phyloP scores from a whole-genome alignment of 2,797 vertebrate genomes.

The Hydrophis major region DNA sequence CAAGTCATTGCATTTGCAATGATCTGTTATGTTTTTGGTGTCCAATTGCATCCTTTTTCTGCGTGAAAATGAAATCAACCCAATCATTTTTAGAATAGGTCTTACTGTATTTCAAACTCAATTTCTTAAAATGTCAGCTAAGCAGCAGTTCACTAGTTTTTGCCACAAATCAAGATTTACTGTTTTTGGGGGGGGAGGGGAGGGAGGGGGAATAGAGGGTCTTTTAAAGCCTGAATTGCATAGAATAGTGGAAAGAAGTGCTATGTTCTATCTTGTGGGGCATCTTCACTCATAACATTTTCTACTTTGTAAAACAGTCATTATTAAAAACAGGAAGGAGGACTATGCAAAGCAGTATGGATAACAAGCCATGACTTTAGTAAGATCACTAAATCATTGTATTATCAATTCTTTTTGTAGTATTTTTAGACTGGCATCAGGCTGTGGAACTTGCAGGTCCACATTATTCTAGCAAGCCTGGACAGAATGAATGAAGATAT shows the following conservation, averaged over 20 bases:
- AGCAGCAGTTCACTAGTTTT: neutral
- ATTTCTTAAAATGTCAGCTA: conserved; percentile 11
- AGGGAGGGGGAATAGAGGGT: too few relatives aligned
- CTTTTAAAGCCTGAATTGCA: neutral
- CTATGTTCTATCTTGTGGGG: neutral
- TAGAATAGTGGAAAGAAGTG: neutral
- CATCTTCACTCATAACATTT: neutral
- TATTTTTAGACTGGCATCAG: neutral
- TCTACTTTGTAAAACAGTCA: neutral
- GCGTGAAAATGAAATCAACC: conserved; percentile 28
- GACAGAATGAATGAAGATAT: neutral
- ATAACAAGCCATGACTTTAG: neutral
- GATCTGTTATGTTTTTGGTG: conserved; percentile 23
- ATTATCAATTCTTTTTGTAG: neutral
- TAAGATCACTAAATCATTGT: neutral
- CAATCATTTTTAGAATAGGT: conserved; percentile 3
- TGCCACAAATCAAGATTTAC: neutral
- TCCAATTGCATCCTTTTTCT: conserved; percentile 19
- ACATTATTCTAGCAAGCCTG: neutral
- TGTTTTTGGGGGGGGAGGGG: neutral
- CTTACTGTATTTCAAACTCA: conserved; percentile 12
- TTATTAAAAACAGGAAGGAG: neutral
- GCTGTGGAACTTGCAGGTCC: neutral
- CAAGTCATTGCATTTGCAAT: conserved; percentile 23
- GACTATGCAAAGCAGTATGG: neutral